phyloP scores from a whole-genome alignment of 2,888 invertebrate genomes.

The Agrotis puta region DNA sequence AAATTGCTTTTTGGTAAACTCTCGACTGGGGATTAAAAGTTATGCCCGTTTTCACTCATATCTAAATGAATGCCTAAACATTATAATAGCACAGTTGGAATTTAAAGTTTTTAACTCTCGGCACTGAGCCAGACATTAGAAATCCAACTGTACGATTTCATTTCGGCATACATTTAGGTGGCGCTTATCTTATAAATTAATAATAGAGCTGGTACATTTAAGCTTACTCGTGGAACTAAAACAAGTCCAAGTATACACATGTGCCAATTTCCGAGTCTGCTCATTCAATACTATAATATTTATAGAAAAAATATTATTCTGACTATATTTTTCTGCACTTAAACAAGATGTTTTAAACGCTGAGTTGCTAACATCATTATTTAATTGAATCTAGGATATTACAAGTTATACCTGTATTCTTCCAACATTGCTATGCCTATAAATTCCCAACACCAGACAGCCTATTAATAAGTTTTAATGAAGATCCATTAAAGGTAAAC shows the following conservation, averaged over 20 bases:
- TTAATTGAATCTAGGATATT: neutral
- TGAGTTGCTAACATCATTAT: slow-evolving; percentile 8
- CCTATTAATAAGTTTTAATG: slow-evolving; percentile 38
- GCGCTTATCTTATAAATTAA: slow-evolving; percentile 5
- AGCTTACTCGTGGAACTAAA: slow-evolving; percentile 20
- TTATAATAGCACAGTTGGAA: neutral
- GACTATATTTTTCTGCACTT: neutral
- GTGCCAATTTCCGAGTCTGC: neutral
- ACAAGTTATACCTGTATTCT: neutral
- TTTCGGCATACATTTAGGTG: slow-evolving; percentile 2
- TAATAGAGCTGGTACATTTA: neutral
- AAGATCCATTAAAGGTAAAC: slow-evolving; percentile 49
- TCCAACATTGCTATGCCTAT: neutral
- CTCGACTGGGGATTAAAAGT: neutral
- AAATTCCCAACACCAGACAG: slow-evolving; percentile 21
- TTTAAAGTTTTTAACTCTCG: neutral
- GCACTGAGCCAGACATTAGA: neutral
- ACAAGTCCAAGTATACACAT: slow-evolving; percentile 12
- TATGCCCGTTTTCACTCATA: neutral
- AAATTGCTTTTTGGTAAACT: neutral
- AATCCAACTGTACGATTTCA: neutral
- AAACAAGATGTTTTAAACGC: neutral
- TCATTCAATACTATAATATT: neutral
- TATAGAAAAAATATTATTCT: neutral
- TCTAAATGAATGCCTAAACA: too few relatives aligned